phyloP scores from a whole-genome alignment of 1,140 invertebrate species.

The Potamilus streckersoni region DNA sequence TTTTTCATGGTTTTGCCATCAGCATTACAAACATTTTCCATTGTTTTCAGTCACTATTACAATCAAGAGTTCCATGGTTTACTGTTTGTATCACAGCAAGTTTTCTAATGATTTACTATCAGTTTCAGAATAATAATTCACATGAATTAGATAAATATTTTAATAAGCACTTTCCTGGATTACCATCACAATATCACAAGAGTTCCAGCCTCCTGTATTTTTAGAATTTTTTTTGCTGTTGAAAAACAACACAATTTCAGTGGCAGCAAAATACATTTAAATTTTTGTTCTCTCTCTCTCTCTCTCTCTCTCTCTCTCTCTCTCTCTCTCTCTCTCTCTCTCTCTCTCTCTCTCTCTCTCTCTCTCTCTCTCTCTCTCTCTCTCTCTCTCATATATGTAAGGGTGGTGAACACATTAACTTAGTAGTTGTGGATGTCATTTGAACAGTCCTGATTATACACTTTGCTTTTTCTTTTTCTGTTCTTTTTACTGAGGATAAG shows the following conservation, averaged over 20 bases:
- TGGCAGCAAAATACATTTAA: background rate
- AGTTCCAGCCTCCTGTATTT: background rate
- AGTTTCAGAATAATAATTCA: too few species aligned
- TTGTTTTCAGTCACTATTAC: too few species aligned
- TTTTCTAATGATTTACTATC: too few species aligned
- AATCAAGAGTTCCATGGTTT: too few species aligned
- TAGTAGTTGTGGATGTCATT: background rate
- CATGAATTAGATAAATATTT: too few species aligned
- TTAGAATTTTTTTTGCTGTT: background rate
- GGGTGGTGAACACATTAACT: background rate
- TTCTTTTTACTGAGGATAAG: background rate
- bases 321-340: conserved; percentile 17
- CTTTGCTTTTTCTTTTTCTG: background rate
- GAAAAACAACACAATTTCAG: background rate
- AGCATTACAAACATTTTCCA: too few species aligned
- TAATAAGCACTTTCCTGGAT: background rate
- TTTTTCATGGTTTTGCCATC: too few species aligned
- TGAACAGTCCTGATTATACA: background rate
- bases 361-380: too few species aligned
- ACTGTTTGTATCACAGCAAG: too few species aligned
- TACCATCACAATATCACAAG: background rate
- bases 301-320: conserved; percentile 12
- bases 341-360: conserved; percentile 19
- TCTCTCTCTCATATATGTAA: too few species aligned
- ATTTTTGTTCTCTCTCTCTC: background rate